Base-by-base conservation (phyloP, 64 coral and sea anemone species). In the Dendronephthya gigantea region DNA sequence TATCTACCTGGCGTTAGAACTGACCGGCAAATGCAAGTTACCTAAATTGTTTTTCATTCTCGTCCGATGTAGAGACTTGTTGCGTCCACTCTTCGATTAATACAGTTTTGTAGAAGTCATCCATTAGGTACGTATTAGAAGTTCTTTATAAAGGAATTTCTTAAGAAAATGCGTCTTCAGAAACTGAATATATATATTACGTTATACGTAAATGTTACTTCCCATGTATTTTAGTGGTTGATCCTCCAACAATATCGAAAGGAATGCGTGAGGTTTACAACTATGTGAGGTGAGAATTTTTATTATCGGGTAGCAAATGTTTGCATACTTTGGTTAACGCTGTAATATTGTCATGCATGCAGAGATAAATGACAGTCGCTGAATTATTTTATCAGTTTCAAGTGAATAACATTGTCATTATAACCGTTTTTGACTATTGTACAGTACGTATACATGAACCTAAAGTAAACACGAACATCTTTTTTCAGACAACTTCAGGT, bases 201-300 rank as follows among this genome's bases (percentile, higher is more conserved):
- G n/a, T n/a, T n/a, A n/a, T n/a, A n/a, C n/a, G n/a, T n/a, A n/a
- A n/a, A n/a, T n/a, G n/a, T 10, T 33, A 36, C 37, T 35, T 79
- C 72, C 29, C n/a, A n/a, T n/a, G n/a, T n/a, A n/a, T n/a, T n/a
- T n/a, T n/a, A 79, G 72, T 7, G 19, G 36, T 79, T 19, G 72
- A 79, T 36, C 72, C 72, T 5, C 72, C 72, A 33, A 79, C 72
- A 34, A 79, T 79, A 39, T 79, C 72, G 36, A 79, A 79, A 79
- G 31, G 72, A 19, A 36, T 79, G 15, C 32, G 72, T 16, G 27
- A 39, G 15, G 72, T 39, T 34, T 79, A 79, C 28, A 79, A 34
- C 31, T 79, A 79, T 39, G 29, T 79, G 19, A 34, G 72, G 72
- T 79, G 36, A 39, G 58, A n/a, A 7, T 6, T 15, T 66, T n/a